Base-by-base conservation (phyloP, 2,888 invertebrate species). In the Sacculina carcini region DNA sequence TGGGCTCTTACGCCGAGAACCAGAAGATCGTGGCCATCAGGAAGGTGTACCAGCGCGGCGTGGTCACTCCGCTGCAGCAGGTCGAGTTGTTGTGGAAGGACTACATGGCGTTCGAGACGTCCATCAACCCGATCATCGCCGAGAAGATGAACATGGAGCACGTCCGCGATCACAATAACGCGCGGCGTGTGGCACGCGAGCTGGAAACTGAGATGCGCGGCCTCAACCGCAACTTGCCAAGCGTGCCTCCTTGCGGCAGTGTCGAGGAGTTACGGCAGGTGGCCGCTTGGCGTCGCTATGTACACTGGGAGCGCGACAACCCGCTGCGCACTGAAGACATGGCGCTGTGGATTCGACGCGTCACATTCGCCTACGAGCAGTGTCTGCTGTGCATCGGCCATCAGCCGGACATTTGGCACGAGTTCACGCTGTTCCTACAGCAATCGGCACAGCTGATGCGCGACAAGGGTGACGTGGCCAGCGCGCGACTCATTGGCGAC, bases 321-420 rank as follows among this genome's bases (percentile, higher is more conserved):
- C 98, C 98, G 0, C 69, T 98, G 51, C 74, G 92, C 12, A 89
- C 90, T 0, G 98, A 98, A 64, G 98, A 99, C 65, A 86, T 89
- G 0, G 81, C 89, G 0, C 67, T 89, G 10, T 80, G 94, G 10
- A 90, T 92, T 0, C 77, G 86, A 50, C 71, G 96, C 56, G 96
- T 98, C 1, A 90, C 94, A 78, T 98, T 96, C 71, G 94, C 96
- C 0, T 89, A 96, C 56, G 98, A 98, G 63, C 96, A 99, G 66
- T 89, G 94, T 59, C 68, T 99, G 47, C 69, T 99, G 42, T 96
- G 96, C 62, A 70, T 98, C 32, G 90, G 92, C 0, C 94, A 94
- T 68, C 92, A 96, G 65, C 90, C 96, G 0, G 96, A 98, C 58
- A 85, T 98, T 53, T 99, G 98, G 98, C 87, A 90, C 65, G 96